Evolutionary conservation across 2,113 vertebrate genomes (phyloP).

Genomic region (Brachyhypopomus gauderio): DNA sequence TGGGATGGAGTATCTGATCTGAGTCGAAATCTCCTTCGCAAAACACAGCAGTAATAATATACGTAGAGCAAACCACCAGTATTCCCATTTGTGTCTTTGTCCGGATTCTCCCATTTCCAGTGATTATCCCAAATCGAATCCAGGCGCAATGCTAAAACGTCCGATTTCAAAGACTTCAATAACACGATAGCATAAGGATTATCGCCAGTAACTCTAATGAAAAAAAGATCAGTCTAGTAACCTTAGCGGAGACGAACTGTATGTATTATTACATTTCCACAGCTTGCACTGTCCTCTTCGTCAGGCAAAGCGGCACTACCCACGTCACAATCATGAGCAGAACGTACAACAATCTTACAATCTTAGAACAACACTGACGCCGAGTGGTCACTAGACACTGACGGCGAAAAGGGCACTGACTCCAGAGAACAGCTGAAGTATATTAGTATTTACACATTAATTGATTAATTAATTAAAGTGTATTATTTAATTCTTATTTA

Average conservation of each 20-base stretch:
- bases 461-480: too few relatives aligned
- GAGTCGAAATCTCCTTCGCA: slow-evolving; percentile 26
- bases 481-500: too few relatives aligned
- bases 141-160: not conserved
- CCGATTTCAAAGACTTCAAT: not conserved
- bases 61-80: slow-evolving; percentile 24
- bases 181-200: not conserved
- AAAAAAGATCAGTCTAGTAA: not conserved
- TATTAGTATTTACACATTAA: too few relatives aligned
- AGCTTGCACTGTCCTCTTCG: not conserved
- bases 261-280: slow-evolving; percentile 13
- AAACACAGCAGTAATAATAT: slow-evolving; percentile 39
- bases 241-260: not conserved
- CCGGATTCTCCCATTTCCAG: slow-evolving; percentile 16
- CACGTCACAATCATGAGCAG: slow-evolving; percentile 3
- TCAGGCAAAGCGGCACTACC: slow-evolving; percentile 38
- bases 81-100: slow-evolving; percentile 30
- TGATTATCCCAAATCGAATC: not conserved
- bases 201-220: not conserved
- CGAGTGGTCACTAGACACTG: not conserved
- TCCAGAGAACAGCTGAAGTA: too few relatives aligned
- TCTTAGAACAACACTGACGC: slow-evolving; percentile 41
- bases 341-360: not conserved
- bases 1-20: slow-evolving; percentile 54
- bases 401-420: too few relatives aligned